Evolutionary conservation across 1,140 invertebrate genomes (phyloP), one percentile per base, ranked within the genome.

Genomic region (Dendroctonus ponderosae): DNA sequence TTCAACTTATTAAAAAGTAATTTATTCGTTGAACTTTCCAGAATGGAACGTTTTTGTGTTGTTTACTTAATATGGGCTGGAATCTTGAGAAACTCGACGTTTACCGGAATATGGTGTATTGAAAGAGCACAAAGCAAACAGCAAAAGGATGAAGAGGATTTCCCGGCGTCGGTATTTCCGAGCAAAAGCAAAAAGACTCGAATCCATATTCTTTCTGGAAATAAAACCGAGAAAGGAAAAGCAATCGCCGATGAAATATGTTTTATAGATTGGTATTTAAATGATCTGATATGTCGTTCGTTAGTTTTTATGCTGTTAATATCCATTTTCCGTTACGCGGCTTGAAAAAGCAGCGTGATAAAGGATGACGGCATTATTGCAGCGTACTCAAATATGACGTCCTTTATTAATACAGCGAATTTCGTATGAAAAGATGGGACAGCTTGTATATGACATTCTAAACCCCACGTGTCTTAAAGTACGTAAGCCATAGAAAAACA

Each of bases 401-500:
- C 26, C 1, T 26, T 26, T 26, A 26, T 26, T 26, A 26, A 26
- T 26, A 26, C 26, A 26, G 26, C 26, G 26, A 26, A 26, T 26
- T 26, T 26, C 26, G 26, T 2, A 26, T 26, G 26, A 51, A 15
- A 61, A 50, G 4, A 61, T 64, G 51, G 42, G 62, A 64, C 62
- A 56, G 26, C 38, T 43, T 12, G 54, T 50, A 58, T 42, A 54
- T 43, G 41, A 11, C 38, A 58, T 65, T 46, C 51, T 49, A 65
- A 64, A 15, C 62, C 51, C 52, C 62, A 64, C 62, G 62, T 64
- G 62, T 56, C 48, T 64, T 64, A n/a, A 15, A 57, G 53, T 64
- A 64, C 52, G 63, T 58, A 58, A 58, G 46, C 56, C 44, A 58
- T 58, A 44, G 58, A 48, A 71, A 71, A 73, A 73, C 70, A 60